Base-by-base conservation (phyloP, 2,888 invertebrate species). In the Globia sparganii region DNA sequence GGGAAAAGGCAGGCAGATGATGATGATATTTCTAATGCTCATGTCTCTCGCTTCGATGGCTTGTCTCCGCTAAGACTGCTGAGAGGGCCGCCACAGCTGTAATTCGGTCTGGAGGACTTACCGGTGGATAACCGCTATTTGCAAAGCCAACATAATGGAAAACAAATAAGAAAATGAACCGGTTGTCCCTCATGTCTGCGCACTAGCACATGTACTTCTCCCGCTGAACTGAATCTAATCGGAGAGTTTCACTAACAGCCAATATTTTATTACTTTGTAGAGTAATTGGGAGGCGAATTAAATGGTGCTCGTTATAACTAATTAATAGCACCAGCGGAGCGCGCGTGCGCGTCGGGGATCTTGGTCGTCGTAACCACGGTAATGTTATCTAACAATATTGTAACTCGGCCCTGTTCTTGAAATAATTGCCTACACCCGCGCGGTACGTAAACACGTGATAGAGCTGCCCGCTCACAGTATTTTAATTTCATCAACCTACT, bases 41-140 rank as follows among this genome's bases (percentile, higher is more conserved):
- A 28, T 18, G 28, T 34, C 25, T 25, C 6, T 13, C 62, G n/a
- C n/a, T 37, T 62, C 4, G 25, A 37, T 37, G 25, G n/a, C 25
- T 64, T n/a, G 25, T 62, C 62, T 64, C 4, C 37, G 25, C 34
- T 25, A 34, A 34, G 5, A 25, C 4, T 15, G 21, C 34, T 13
- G 61, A 13, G 6, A 13, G 13, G 34, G 11, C 11, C 61, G 25
- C 25, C 61, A 18, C 18, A 28, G 15, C 18, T 18, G 25, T 6
- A 6, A 13, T 25, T 34, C 34, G 6, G 5, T 25, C 62, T 34
- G 25, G 6, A 6, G 13, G 25, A 34, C 6, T 72, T 40, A 72
- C 72, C 72, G 72, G 72, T n/a, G 72, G 72, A 40, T 72, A 72
- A 8, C 53, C 72, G 8, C 72, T 18, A 13, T n/a, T 15, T 40